Evolutionary conservation across 2,113 vertebrate species (phyloP).

Genomic region (Ahaetulla prasina): DNA sequence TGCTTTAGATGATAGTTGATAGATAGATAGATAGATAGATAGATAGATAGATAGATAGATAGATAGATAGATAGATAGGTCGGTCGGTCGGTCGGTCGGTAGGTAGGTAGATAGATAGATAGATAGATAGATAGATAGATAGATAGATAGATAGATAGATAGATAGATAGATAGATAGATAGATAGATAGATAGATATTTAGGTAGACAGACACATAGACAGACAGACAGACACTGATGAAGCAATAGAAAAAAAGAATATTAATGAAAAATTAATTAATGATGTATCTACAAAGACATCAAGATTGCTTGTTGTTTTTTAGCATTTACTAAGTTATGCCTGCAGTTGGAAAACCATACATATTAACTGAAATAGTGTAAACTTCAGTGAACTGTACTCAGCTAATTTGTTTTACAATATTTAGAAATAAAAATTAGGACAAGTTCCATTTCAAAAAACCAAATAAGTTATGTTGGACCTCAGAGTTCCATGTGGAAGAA

Average conservation of each 20-base stretch:
- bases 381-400: neutral
- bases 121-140: too few relatives aligned
- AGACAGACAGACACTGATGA: neutral
- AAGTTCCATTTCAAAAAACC: neutral
- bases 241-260: neutral
- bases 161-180: too few relatives aligned
- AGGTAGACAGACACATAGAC: too few relatives aligned
- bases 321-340: neutral
- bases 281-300: neutral
- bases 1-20: too few relatives aligned
- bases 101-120: too few relatives aligned
- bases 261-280: neutral
- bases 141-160: too few relatives aligned
- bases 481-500: neutral
- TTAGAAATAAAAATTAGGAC: neutral
- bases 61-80: too few relatives aligned
- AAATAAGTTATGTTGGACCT: neutral
- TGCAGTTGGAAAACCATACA: neutral
- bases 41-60: too few relatives aligned
- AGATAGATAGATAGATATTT: too few relatives aligned
- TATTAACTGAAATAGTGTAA: neutral
- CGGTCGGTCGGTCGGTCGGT: too few relatives aligned
- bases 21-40: too few relatives aligned
- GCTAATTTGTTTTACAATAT: neutral
- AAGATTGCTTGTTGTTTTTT: neutral